These are phyloP conservation scores for honey bee (Apis mellifera) DNA, from an alignment of 1,140 invertebrate species.

Conservation along the genomic window Amel_HAv3.1 CM009942.2:3854501-3855000, in stretches of 20 bases:
- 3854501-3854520: constrained; percentile 75
- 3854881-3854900: constrained; percentile 71
- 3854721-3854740: constrained; percentile 76
- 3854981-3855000: not conserved
- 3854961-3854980: constrained; percentile 71
- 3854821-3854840: constrained; percentile 72
- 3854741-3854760: constrained; percentile 76
- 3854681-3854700: not conserved
- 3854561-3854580: not conserved
- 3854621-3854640: constrained; percentile 6
- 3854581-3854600: not conserved
- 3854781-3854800: constrained; percentile 78
- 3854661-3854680: not conserved
- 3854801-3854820: constrained; percentile 75
- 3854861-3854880: constrained; percentile 50
- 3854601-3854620: not conserved
- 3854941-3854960: constrained; percentile 73
- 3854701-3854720: constrained; percentile 18
- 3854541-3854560: constrained; percentile 13
- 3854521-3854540: constrained; percentile 58
- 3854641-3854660: not conserved
- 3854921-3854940: constrained; percentile 75
- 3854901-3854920: constrained; percentile 75
- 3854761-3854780: constrained; percentile 74
- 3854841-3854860: constrained; percentile 51